A percentile compares a stretch with the other conserved stretches of the same genome.
These are phyloP conservation scores for Enteromius mattozi DNA, from an alignment of 2,797 vertebrate genomes.

Conservation along the genomic window DNA sequence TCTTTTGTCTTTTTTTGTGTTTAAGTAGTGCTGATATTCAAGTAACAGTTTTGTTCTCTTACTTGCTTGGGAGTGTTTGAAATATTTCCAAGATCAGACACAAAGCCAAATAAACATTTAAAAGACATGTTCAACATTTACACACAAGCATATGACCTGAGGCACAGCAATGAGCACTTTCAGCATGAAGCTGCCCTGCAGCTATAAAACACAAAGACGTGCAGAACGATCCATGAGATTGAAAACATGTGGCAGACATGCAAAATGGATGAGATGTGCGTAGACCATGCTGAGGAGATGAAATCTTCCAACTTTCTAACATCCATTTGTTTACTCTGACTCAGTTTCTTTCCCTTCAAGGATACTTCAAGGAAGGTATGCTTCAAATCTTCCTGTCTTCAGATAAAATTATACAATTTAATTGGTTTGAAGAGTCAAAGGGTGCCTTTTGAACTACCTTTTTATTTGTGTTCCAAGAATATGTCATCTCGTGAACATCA, in stretches of 20 bases:
- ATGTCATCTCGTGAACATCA: slow-evolving; percentile 4
- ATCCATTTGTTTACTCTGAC: slow-evolving; percentile 14
- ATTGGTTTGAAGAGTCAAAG: slow-evolving; percentile 7
- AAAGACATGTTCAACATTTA: slow-evolving; percentile 35
- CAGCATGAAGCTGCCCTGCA: slow-evolving; percentile 52
- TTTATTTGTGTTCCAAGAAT: slow-evolving; percentile 34
- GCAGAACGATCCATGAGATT: slow-evolving; percentile 68
- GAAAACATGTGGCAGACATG: slow-evolving; percentile 75
- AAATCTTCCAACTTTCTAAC: slow-evolving; percentile 59
- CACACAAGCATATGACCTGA: slow-evolving; percentile 58
- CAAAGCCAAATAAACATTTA: slow-evolving; percentile 5
- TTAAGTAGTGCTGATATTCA: background rate
- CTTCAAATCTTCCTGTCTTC: slow-evolving; percentile 33
- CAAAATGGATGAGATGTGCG: slow-evolving; percentile 67
- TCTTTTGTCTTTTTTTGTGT: background rate
- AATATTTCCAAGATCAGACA: background rate
- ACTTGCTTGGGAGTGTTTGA: background rate
- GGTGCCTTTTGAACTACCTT: background rate
- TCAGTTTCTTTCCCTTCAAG: background rate
- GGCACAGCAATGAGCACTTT: slow-evolving; percentile 56
- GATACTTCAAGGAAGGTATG: slow-evolving; percentile 5
- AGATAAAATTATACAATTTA: background rate
- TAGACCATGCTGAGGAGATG: slow-evolving; percentile 13
- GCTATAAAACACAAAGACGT: slow-evolving; percentile 70
- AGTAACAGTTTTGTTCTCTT: background rate